Percentiles rank a stretch among this genome's conserved stretches.
These are phyloP conservation scores for Ametastegia equiseti DNA, from an alignment of 2,888 invertebrate species.

Conservation along the genomic window DNA sequence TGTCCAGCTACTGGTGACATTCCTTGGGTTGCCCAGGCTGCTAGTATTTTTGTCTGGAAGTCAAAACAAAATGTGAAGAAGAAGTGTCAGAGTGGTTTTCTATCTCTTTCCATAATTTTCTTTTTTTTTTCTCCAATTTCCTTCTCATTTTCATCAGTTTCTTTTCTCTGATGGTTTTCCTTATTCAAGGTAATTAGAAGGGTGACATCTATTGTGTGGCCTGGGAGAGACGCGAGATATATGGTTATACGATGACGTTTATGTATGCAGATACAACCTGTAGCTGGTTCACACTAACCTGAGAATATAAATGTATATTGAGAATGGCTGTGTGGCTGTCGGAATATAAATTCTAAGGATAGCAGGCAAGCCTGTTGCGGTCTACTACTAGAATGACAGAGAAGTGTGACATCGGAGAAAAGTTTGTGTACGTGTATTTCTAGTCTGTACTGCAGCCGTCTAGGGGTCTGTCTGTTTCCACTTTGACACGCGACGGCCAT, in stretches of 20 bases:
- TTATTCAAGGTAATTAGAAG: background rate
- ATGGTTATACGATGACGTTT: background rate
- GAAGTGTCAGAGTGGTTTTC: no score
- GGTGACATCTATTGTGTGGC: background rate
- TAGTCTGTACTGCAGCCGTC: background rate
- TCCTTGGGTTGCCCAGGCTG: no score
- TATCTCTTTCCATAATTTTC: no score
- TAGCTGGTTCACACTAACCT: background rate
- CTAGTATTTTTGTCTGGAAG: no score
- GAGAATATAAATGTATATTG: background rate
- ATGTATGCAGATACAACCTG: background rate
- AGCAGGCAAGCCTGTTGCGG: background rate
- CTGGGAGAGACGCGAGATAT: background rate
- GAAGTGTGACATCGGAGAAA: background rate
- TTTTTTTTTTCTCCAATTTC: background rate
- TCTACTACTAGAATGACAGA: background rate
- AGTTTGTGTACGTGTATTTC: background rate
- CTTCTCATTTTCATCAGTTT: background rate
- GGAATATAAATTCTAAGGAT: slow-evolving; percentile 1
- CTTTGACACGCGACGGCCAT: background rate
- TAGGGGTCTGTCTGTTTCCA: background rate
- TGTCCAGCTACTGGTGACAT: no score
- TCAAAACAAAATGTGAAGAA: no score
- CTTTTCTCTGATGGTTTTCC: background rate
- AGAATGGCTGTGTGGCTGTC: background rate